Conservation (phyloP, 2,797 vertebrate species). For the Lepilemur ruficaudatus region DNA sequence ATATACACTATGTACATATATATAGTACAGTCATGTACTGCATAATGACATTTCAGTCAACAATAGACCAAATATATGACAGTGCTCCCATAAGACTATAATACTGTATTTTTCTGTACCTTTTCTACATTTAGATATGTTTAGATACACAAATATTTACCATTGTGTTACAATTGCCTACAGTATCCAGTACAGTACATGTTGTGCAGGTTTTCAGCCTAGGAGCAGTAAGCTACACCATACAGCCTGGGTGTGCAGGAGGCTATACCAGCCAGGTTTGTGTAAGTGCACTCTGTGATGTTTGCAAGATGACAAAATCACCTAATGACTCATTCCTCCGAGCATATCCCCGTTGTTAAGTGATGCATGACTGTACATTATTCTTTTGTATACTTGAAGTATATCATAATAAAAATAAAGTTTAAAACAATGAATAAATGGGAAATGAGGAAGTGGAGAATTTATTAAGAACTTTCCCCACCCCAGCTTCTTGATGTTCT, state of each 20-base stretch:
- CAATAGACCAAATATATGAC: neutral
- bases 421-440: constrained; percentile 13
- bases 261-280: neutral
- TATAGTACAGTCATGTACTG: neutral
- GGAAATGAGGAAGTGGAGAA: neutral
- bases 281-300: neutral
- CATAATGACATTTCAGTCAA: neutral
- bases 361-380: neutral
- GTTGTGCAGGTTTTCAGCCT: neutral
- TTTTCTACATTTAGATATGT: neutral
- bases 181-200: neutral
- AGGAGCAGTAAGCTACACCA: neutral
- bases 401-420: neutral
- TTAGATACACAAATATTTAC: neutral
- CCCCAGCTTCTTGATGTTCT: neutral
- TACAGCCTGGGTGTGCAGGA: neutral
- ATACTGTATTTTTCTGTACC: neutral
- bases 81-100: too few relatives aligned
- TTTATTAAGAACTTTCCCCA: neutral
- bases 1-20: neutral
- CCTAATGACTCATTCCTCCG: neutral
- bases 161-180: neutral
- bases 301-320: too few relatives aligned
- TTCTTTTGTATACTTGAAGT: neutral
- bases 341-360: neutral